Percentiles rank a stretch among this genome's conserved stretches.
Evolutionary conservation across 2,888 invertebrate species (phyloP).

Genomic region (Artemia sp.): DNA sequence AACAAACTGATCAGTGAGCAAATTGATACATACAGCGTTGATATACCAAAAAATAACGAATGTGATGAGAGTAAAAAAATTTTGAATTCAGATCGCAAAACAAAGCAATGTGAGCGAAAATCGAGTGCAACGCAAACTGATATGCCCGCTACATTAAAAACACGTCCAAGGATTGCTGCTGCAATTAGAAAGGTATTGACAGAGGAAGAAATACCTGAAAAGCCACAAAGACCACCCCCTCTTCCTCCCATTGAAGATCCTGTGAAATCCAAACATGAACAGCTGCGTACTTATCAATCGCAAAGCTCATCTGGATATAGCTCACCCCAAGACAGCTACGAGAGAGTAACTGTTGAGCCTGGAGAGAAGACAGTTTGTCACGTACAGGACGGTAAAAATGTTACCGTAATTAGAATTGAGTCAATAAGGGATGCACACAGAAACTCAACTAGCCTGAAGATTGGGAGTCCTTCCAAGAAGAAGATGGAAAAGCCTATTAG

Average conservation of each 20-base stretch:
- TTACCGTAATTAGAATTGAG: conserved; percentile 9
- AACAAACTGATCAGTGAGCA: conserved; percentile 4
- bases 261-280: not conserved
- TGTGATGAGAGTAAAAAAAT: too few species aligned
- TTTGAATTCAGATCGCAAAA: not conserved
- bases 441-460: not conserved
- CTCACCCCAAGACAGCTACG: conserved; percentile 1
- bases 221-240: conserved; percentile 10
- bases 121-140: conserved; percentile 23
- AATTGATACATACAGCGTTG: not conserved
- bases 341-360: not conserved
- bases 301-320: conserved; percentile 11
- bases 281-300: not conserved
- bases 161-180: not conserved
- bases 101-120: conserved; percentile 17
- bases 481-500: not conserved
- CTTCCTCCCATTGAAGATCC: not conserved
- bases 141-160: conserved; percentile 16
- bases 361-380: not conserved
- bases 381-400: not conserved
- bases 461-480: not conserved
- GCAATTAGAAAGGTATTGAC: not conserved
- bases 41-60: too few species aligned
- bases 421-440: not conserved
- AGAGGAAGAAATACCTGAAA: not conserved